Evolutionary conservation across 2,797 vertebrate species (phyloP).

Genomic region (Meda fulgida): DNA sequence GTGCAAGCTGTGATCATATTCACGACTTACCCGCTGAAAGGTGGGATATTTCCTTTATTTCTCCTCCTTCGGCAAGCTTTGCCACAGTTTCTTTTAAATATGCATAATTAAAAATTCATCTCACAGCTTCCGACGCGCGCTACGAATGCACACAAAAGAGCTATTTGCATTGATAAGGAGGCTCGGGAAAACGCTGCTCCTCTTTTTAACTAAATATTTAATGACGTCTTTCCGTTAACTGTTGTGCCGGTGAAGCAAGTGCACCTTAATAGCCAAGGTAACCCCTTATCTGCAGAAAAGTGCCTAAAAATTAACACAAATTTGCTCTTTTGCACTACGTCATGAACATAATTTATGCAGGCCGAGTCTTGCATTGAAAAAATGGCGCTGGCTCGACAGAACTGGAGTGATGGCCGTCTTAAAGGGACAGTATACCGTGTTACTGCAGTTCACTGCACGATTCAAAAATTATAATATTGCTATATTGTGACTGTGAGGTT

Average conservation of each 20-base stretch:
- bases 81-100: conserved; percentile 81
- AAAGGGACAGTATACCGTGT: conserved; percentile 69
- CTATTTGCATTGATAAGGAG: conserved; percentile 86
- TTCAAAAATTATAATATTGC: neutral
- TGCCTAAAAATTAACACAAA: conserved; percentile 82
- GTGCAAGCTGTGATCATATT: conserved; percentile 54
- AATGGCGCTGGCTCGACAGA: conserved; percentile 80
- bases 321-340: conserved; percentile 95
- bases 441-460: neutral
- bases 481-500: neutral
- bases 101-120: conserved; percentile 89
- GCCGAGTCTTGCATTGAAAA: conserved; percentile 90
- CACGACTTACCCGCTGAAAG: conserved; percentile 79
- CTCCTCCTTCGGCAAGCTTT: conserved; percentile 72
- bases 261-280: conserved; percentile 65
- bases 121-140: conserved; percentile 83
- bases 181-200: conserved; percentile 74
- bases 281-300: conserved; percentile 72
- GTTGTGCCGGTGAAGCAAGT: conserved; percentile 60
- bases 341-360: conserved; percentile 99
- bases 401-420: conserved; percentile 82
- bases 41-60: conserved; percentile 73
- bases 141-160: conserved; percentile 84
- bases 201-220: conserved; percentile 78
- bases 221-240: conserved; percentile 71